These are phyloP conservation scores for Allophyes oxyacanthae DNA, from an alignment of 2,888 invertebrate species.

Conservation along the genomic window DNA sequence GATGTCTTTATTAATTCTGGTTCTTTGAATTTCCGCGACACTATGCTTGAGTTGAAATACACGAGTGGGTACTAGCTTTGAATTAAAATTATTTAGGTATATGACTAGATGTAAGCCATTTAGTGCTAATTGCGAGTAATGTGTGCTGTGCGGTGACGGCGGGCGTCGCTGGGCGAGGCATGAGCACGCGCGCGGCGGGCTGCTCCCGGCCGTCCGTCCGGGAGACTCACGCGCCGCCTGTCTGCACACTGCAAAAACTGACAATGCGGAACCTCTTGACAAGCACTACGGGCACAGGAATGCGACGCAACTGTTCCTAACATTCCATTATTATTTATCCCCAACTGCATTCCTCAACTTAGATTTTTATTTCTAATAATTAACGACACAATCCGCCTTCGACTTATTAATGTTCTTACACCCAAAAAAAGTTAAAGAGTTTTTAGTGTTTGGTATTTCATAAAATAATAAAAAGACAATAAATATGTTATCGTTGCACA, in stretches of 20 bases:
- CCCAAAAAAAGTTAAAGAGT: slow-evolving; percentile 40
- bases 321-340: slow-evolving; percentile 73
- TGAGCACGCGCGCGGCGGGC: slow-evolving; percentile 19
- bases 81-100: slow-evolving; percentile 15
- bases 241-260: slow-evolving; percentile 47
- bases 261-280: slow-evolving; percentile 76
- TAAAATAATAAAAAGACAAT: slow-evolving; percentile 59
- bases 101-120: slow-evolving; percentile 16
- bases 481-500: slow-evolving; percentile 68
- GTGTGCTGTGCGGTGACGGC: slow-evolving; percentile 12
- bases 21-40: slow-evolving; percentile 23
- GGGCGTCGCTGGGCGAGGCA: slow-evolving; percentile 8
- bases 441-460: slow-evolving; percentile 36
- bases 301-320: slow-evolving; percentile 75
- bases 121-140: slow-evolving; percentile 26
- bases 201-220: slow-evolving; percentile 20
- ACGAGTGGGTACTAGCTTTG: background rate
- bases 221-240: slow-evolving; percentile 35
- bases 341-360: slow-evolving; percentile 58
- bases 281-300: slow-evolving; percentile 69
- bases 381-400: slow-evolving; percentile 48
- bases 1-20: slow-evolving; percentile 2
- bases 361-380: slow-evolving; percentile 59
- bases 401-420: slow-evolving; percentile 37
- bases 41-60: slow-evolving; percentile 4